Evolutionary conservation across 2,113 vertebrate species (phyloP), one percentile per base, ranked within the genome.

Genomic region (Acanthochromis polyacanthus): DNA sequence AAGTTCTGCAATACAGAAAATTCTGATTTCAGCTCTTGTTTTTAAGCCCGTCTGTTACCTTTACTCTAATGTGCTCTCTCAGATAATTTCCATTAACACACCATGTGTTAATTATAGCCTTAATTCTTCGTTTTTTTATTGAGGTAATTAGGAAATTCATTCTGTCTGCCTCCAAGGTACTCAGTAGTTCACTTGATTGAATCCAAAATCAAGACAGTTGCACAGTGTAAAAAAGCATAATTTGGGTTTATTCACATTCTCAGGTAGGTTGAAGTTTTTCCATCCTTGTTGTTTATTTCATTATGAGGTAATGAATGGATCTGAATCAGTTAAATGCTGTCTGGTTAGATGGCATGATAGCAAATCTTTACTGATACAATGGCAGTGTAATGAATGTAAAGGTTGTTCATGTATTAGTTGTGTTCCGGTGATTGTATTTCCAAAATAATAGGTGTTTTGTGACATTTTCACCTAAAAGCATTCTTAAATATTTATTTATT

Each of bases 161-260:
- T 84, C 77, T 86, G 38, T n/a, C 81, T 78, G 86, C 92, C 90
- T 87, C 71, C 81, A 87, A 91, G 87, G 68, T 63, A 73, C 84
- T 94, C 93, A 92, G 94, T 95, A 95, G 93, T 86, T 81, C 78
- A 94, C 90, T 92, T 94, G 94, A 96, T 95, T 96, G 91, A 87
- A 89, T 91, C 91, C 94, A 91, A 93, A 94, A 90, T 92, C 93
- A 50, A 55, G 25, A 9, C 52, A 93, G 93, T 95, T 95, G 89
- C 90, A 91, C 86, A 82, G 56, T 85, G 91, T 94, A 92, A 95
- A 95, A 95, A 93, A 57, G 80, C 83, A 82, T 93, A 87, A 62
- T 69, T 68, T 71, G 63, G 84, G 78, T 74, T 46, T 57, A 40
- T 20, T 51, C 19, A 16, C 12, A 43, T 15, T 43, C 3, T 43